These are phyloP conservation scores for Thelaira solivaga DNA, from an alignment of 2,888 invertebrate species.

Conservation along the genomic window DNA sequence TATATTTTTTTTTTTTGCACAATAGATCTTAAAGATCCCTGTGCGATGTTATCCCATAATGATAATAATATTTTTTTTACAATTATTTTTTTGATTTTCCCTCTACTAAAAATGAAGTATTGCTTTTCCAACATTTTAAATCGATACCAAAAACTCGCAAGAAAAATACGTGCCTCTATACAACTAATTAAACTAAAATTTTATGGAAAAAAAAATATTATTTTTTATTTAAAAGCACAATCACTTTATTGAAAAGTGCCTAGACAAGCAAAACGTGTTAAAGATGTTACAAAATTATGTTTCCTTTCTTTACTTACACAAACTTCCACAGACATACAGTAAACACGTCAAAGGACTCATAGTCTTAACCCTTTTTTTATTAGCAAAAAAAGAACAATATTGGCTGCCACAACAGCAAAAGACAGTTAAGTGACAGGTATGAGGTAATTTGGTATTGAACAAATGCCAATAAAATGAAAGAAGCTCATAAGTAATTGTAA, in stretches of 20 bases:
- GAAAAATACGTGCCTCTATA: not conserved
- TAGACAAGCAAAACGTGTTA: slow-evolving; percentile 53
- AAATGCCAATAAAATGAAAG: not conserved
- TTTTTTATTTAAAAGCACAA: not conserved
- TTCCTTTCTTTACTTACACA: not conserved
- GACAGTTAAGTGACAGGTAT: not conserved
- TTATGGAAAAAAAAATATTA: not conserved
- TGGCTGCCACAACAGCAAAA: not conserved
- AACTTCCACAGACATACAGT: not conserved
- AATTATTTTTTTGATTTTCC: too few relatives aligned
- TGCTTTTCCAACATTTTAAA: too few relatives aligned
- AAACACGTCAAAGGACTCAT: not conserved
- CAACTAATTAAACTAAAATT: not conserved
- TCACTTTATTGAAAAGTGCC: not conserved
- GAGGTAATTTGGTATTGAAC: not conserved
- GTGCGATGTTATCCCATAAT: too few relatives aligned
- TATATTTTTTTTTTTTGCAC: too few relatives aligned
- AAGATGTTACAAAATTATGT: slow-evolving; percentile 40
- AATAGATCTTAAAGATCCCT: too few relatives aligned
- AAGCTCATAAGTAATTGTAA: too few relatives aligned
- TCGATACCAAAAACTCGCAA: not conserved
- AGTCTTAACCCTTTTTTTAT: not conserved
- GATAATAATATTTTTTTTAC: too few relatives aligned
- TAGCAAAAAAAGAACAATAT: not conserved
- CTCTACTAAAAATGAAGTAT: too few relatives aligned